phyloP scores from a whole-genome alignment of 2,797 vertebrate species.

The Neomorphus geoffroyi region DNA sequence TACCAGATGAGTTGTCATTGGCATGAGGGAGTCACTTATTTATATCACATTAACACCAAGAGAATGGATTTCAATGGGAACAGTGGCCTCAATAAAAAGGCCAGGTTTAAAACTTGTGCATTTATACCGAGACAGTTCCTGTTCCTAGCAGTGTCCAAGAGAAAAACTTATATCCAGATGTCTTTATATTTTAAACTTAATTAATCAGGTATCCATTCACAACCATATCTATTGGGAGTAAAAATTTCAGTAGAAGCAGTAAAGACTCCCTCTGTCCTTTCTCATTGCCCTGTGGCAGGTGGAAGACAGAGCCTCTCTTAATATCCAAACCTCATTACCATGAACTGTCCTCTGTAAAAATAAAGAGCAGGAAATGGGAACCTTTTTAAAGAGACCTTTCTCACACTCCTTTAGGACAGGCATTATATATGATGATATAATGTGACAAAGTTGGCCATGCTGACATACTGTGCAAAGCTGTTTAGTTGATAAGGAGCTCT shows the following conservation, averaged over 20 bases:
- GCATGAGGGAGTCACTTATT: neutral
- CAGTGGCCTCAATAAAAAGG: neutral
- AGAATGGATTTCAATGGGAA: neutral
- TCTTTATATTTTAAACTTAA: neutral
- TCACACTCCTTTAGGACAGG: neutral
- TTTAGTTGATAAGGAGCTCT: neutral
- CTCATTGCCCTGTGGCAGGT: neutral
- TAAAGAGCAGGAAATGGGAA: neutral
- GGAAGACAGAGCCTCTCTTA: neutral
- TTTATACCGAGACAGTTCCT: neutral
- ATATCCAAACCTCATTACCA: neutral
- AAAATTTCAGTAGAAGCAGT: neutral
- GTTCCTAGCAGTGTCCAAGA: neutral
- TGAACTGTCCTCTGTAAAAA: neutral
- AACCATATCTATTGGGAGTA: neutral
- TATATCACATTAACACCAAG: neutral
- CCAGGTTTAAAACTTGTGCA: neutral
- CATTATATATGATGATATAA: neutral
- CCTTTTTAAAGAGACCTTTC: neutral
- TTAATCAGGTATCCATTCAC: neutral
- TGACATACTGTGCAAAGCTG: neutral
- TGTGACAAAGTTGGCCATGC: neutral
- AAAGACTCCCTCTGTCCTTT: neutral
- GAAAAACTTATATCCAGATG: neutral
- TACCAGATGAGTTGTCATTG: neutral